These are phyloP conservation scores for Eciton burchellii DNA, from an alignment of 1,140 invertebrate species.

Conservation along the genomic window DNA sequence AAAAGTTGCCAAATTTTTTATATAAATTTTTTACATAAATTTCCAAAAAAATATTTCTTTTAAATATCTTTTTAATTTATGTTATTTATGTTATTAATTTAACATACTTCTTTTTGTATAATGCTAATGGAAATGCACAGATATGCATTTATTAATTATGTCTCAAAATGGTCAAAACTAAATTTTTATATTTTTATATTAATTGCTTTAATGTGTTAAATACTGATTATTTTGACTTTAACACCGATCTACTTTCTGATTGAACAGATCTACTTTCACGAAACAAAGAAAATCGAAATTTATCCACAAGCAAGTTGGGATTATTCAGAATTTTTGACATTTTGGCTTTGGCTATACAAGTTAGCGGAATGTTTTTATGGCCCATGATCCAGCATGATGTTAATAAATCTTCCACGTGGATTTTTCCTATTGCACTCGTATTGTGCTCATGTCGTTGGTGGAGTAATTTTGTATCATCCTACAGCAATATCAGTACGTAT, in stretches of 20 bases:
- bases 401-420: conserved; percentile 84
- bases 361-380: conserved; percentile 68
- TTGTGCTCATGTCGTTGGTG: conserved; percentile 94
- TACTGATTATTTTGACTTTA: neutral
- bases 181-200: neutral
- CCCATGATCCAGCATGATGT: conserved; percentile 58
- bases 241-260: too few species aligned
- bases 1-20: neutral
- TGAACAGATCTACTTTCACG: conserved; percentile 84
- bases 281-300: conserved; percentile 76
- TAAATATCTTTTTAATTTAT: conserved; percentile 1
- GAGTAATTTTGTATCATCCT: conserved; percentile 91
- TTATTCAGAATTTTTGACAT: conserved; percentile 81
- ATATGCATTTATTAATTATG: neutral
- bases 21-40: neutral
- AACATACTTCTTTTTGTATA: too few species aligned
- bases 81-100: too few species aligned
- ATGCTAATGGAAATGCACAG: neutral
- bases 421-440: conserved; percentile 88
- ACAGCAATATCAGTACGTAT: conserved; percentile 85
- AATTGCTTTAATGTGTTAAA: neutral
- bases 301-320: conserved; percentile 23
- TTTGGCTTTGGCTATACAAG: conserved; percentile 84
- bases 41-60: neutral
- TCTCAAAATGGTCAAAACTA: conserved; percentile 23